A percentile compares a stretch with the other conserved stretches of the same genome.
phyloP scores from a whole-genome alignment of 2,113 vertebrate genomes.

The Psettodes erumei region DNA sequence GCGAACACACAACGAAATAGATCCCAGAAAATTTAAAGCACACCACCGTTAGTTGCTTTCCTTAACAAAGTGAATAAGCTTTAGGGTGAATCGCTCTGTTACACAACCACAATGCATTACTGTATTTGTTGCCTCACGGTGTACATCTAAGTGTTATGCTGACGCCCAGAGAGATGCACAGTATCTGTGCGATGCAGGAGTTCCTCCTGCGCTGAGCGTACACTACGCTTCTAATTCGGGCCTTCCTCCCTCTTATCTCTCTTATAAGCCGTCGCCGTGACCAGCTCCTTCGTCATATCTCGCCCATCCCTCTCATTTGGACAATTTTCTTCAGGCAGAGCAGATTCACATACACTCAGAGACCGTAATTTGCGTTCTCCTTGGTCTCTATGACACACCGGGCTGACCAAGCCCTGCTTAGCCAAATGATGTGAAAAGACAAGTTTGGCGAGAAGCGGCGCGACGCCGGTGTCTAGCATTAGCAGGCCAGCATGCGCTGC shows the following conservation, averaged over 20 bases:
- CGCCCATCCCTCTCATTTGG: no score
- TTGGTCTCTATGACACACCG: no score
- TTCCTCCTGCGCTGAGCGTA: slow-evolving; percentile 17
- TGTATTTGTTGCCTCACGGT: not conserved
- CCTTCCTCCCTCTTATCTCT: slow-evolving; percentile 16
- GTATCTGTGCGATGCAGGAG: slow-evolving; percentile 37
- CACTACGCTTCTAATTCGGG: not conserved
- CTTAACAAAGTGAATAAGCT: not conserved
- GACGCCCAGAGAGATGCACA: not conserved
- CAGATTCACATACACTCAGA: not conserved
- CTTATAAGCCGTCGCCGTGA: not conserved
- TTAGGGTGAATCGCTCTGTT: not conserved
- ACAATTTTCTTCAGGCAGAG: no score
- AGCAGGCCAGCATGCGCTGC: not conserved
- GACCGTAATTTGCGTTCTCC: not conserved
- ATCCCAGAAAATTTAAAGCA: no score
- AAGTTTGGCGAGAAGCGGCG: not conserved
- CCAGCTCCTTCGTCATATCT: not conserved
- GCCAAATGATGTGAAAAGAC: not conserved
- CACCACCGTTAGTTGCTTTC: not conserved
- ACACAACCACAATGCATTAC: not conserved
- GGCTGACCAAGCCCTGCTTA: not conserved
- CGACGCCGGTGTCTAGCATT: not conserved
- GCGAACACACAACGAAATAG: not conserved
- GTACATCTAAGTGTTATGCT: not conserved